Percentiles rank a stretch among this genome's conserved stretches.
Conservation (phyloP, 2,888 invertebrate genomes). For the Adela reaumurella region DNA sequence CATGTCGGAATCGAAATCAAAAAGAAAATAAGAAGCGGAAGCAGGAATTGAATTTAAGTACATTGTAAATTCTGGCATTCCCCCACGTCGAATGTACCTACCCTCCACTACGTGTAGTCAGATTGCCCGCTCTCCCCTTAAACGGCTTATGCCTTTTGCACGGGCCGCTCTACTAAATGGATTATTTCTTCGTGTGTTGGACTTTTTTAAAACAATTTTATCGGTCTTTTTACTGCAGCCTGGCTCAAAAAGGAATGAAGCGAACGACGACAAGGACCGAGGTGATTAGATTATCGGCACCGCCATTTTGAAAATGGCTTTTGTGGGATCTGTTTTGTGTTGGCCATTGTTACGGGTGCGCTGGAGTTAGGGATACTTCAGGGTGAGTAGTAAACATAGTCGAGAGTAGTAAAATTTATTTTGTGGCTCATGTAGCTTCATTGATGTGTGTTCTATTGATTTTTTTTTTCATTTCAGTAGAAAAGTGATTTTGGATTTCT, state of each 20-base stretch:
- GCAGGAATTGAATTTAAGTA: slow-evolving; percentile 53
- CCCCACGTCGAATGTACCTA: no score
- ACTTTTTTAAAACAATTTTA: slow-evolving; percentile 36
- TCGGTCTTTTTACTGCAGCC: slow-evolving; percentile 3
- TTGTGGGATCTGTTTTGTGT: slow-evolving; percentile 40
- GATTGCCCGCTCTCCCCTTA: slow-evolving; percentile 43
- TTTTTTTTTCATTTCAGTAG: no score
- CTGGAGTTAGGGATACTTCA: no score
- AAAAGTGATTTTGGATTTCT: no score
- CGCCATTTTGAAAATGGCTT: slow-evolving; percentile 53
- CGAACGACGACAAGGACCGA: slow-evolving; percentile 50
- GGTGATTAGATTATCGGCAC: slow-evolving; percentile 52
- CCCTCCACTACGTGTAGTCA: no score
- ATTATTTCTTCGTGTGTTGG: slow-evolving; percentile 51
- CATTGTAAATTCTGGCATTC: slow-evolving; percentile 47
- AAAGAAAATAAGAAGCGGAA: slow-evolving; percentile 44
- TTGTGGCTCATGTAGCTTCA: no score
- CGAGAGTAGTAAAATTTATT: no score
- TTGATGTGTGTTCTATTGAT: no score
- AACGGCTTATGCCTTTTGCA: slow-evolving; percentile 33
- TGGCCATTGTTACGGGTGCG: background rate
- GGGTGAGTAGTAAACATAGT: no score
- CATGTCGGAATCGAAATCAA: slow-evolving; percentile 38
- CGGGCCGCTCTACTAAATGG: slow-evolving; percentile 51
- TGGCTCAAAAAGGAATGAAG: slow-evolving; percentile 21